Percentiles rank a stretch among this genome's conserved stretches.
Evolutionary conservation across 53 echinoderm and acorn worm species (phyloP).

Genomic region (Echinometra lucunter): DNA sequence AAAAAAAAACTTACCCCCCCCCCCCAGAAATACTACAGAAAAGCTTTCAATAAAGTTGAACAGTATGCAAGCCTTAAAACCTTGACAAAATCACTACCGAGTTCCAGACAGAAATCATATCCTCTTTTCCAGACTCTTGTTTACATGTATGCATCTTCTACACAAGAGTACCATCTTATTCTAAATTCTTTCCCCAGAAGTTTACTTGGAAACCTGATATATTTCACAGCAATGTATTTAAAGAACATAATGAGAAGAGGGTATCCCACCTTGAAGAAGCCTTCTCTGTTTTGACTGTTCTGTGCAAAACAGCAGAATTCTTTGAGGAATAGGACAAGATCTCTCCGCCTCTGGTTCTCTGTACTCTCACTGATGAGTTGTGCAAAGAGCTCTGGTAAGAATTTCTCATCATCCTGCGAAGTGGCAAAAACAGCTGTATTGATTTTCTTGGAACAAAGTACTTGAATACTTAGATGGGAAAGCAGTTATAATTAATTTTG

Average conservation of each 20-base stretch:
- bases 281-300: conserved; percentile 94
- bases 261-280: conserved; percentile 91
- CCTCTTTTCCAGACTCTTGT: too few species aligned
- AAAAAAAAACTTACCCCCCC: too few species aligned
- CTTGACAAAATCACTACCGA: too few species aligned
- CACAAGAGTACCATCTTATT: too few species aligned
- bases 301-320: conserved; percentile 99
- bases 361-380: conserved; percentile 95
- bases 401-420: conserved; percentile 94
- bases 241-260: neutral
- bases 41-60: too few species aligned
- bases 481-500: neutral
- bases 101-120: too few species aligned
- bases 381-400: conserved; percentile 96
- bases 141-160: too few species aligned
- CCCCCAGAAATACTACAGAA: too few species aligned
- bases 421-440: conserved; percentile 25
- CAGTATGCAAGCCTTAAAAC: too few species aligned
- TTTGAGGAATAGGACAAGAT: conserved; percentile 97
- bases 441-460: neutral
- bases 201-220: too few species aligned
- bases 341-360: conserved; percentile 90
- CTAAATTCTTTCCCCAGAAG: too few species aligned
- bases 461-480: neutral
- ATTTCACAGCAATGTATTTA: neutral